Base-by-base conservation (phyloP, 2,113 vertebrate genomes). In the Ondatra zibethicus region DNA sequence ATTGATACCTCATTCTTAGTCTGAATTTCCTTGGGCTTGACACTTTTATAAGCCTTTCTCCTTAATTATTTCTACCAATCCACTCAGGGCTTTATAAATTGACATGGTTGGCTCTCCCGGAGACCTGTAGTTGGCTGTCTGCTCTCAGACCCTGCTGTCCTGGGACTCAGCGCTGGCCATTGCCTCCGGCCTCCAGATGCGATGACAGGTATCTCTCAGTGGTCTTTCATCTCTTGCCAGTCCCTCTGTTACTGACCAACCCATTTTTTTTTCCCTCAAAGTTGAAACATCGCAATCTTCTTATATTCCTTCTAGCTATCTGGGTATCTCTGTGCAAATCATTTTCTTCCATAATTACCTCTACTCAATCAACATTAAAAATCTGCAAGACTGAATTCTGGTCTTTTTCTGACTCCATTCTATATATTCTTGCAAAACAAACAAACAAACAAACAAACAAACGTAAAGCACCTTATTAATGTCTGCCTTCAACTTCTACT, bases 381-480 rank as follows among this genome's bases (percentile, higher is more conserved):
- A 58, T 94, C 29, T 58, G 36, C 25, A 63, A 36, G 12, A 39
- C 36, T 21, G 33, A 77, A 52, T 25, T 5, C 31, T 63, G 39
- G 1, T 88, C 19, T 16, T 89, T 52, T 89, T 89, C 85, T 50
- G 63, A 89, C 45, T 33, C 88, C 27, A 68, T 92, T 85, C 42
- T 88, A 21, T 72, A 4, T 36, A 77, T 81, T 92, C 29, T 92
- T 91, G 31, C 88, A 91, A 80, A 81, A 75, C 89, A 80, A 39
- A 63, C 33, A 80, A 31, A 76, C 23, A 65, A 29, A 31, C 68
- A 36, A 45, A 42, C 39, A 75, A 8, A 77, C 27, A 50, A 33
- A 52, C 13, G 19, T 21, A 58, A 39, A 81, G 63, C 42, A 36
- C 42, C 68, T 52, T 70, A 88, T 72, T 70, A 70, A 27, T 72